Evolutionary conservation across 2,888 invertebrate genomes (phyloP).

Genomic region (Lysandra coridon): DNA sequence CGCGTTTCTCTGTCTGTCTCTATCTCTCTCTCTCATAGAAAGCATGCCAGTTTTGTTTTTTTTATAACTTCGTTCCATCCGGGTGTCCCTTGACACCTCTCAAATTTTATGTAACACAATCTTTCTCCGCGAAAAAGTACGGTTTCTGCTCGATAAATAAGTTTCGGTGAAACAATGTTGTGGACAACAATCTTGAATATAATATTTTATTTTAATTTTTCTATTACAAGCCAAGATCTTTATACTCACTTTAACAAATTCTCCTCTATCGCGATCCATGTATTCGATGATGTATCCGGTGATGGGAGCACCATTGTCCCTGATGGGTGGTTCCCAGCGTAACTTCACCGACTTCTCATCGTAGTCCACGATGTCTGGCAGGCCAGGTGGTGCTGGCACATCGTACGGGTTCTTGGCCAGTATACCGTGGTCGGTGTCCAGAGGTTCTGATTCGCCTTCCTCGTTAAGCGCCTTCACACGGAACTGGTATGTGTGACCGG

Average conservation of each 20-base stretch:
- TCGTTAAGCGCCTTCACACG: slow-evolving; percentile 98
- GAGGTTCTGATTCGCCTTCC: slow-evolving; percentile 97
- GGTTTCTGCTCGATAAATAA: too few species aligned
- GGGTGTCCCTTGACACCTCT: too few species aligned
- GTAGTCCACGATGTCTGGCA: slow-evolving; percentile 94
- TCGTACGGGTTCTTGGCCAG: slow-evolving; percentile 99
- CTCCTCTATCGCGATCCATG: slow-evolving; percentile 92
- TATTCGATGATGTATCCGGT: slow-evolving; percentile 95
- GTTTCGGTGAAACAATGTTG: too few species aligned
- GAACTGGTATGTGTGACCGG: slow-evolving; percentile 98
- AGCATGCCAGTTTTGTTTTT: too few species aligned
- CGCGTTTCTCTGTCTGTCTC: too few species aligned
- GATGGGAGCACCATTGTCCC: slow-evolving; percentile 96
- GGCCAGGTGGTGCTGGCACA: slow-evolving; percentile 91
- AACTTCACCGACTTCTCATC: slow-evolving; percentile 94
- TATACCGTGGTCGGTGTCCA: slow-evolving; percentile 93
- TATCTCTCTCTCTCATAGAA: too few species aligned
- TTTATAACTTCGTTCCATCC: too few species aligned
- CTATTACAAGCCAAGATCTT: too few species aligned
- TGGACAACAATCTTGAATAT: background rate
- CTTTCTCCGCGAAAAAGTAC: too few species aligned
- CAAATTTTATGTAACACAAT: too few species aligned
- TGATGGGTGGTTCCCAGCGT: slow-evolving; percentile 94
- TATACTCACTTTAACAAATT: slow-evolving; percentile 84
- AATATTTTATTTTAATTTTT: background rate